Percentiles rank a stretch among this genome's conserved stretches.
These are phyloP conservation scores for Rhyacophila evoluta DNA, from an alignment of 2,888 invertebrate species.

Conservation along the genomic window DNA sequence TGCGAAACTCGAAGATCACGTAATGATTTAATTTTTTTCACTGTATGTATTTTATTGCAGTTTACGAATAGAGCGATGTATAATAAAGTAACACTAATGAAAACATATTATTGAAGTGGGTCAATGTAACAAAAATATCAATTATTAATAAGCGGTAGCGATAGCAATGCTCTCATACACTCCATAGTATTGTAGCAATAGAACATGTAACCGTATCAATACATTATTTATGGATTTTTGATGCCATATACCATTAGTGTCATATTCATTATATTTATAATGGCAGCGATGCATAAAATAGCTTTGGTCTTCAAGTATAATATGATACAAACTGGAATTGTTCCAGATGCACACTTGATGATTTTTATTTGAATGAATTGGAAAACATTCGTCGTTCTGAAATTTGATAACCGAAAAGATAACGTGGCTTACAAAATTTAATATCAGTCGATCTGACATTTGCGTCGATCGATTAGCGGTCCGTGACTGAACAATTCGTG, in stretches of 20 bases:
- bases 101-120: not conserved
- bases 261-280: too few relatives aligned
- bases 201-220: not conserved
- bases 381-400: not conserved
- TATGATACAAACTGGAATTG: too few relatives aligned
- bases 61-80: not conserved
- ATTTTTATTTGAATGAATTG: not conserved
- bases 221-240: not conserved
- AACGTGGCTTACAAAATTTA: not conserved
- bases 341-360: too few relatives aligned
- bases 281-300: too few relatives aligned
- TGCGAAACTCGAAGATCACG: too few relatives aligned
- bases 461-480: not conserved
- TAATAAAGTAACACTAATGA: not conserved
- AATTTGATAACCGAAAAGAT: not conserved
- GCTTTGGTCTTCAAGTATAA: too few relatives aligned
- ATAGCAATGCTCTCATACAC: not conserved
- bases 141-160: not conserved
- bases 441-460: not conserved
- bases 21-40: too few relatives aligned
- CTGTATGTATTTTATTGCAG: not conserved
- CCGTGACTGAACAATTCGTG: conserved; percentile 30
- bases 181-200: too few relatives aligned
- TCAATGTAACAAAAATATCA: conserved; percentile 2
- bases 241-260: too few relatives aligned